Percentiles rank a stretch among this genome's conserved stretches.
phyloP scores from a whole-genome alignment of 2,888 invertebrate species.

The Agrilus biguttatus region DNA sequence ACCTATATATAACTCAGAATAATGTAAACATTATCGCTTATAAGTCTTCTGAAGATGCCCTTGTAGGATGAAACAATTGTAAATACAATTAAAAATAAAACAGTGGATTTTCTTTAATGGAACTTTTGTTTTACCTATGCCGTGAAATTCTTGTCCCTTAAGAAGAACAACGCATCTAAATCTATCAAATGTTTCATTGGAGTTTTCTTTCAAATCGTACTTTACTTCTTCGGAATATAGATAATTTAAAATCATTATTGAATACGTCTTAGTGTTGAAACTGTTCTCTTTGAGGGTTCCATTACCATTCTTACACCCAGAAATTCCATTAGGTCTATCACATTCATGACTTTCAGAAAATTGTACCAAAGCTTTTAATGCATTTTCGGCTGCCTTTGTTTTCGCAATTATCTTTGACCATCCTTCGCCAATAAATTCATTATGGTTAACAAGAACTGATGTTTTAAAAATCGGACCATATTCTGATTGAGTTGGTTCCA shows the following conservation, averaged over 20 bases:
- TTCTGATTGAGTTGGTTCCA: conserved; percentile 69
- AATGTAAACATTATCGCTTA: too few species aligned
- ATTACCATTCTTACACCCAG: neutral
- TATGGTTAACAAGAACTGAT: conserved; percentile 52
- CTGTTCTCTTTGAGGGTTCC: conserved; percentile 45
- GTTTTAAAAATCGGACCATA: conserved; percentile 82
- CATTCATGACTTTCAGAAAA: conserved; percentile 30
- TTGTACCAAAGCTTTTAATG: conserved; percentile 42
- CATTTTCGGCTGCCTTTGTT: conserved; percentile 39
- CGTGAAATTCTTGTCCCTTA: conserved; percentile 59
- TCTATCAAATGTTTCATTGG: conserved; percentile 54
- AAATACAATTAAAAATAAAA: too few species aligned
- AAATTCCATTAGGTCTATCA: too few species aligned
- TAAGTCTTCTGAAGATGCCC: too few species aligned
- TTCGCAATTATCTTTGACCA: conserved; percentile 43
- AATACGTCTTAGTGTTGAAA: too few species aligned
- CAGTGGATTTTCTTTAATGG: too few species aligned
- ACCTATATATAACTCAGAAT: too few species aligned
- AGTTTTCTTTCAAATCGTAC: conserved; percentile 44
- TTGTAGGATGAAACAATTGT: too few species aligned
- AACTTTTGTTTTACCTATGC: conserved; percentile 61
- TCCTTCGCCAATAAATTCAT: conserved; percentile 39
- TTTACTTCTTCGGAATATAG: conserved; percentile 64
- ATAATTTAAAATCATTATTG: conserved; percentile 78
- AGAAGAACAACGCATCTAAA: conserved; percentile 70